Evolutionary conservation across 2,797 vertebrate species (phyloP).

Genomic region (Tympanoctomys barrerae): DNA sequence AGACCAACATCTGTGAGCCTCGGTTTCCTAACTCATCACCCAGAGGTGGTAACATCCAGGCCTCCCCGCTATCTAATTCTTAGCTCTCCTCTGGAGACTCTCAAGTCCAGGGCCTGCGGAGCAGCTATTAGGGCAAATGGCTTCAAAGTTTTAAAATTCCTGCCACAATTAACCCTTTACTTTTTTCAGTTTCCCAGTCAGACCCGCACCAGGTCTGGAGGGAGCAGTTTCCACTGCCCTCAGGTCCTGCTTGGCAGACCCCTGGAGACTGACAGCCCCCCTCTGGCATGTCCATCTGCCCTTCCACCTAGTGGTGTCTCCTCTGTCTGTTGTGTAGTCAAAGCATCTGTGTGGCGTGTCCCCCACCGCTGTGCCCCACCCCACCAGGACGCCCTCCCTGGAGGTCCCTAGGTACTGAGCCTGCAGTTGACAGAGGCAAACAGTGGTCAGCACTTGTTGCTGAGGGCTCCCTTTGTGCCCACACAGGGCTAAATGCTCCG

Average conservation of each 20-base stretch:
- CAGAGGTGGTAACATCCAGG: neutral
- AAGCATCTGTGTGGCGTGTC: neutral
- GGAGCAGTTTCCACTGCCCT: neutral
- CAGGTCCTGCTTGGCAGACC: neutral
- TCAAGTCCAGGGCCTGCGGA: neutral
- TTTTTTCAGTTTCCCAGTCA: neutral
- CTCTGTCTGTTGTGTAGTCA: neutral
- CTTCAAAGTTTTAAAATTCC: neutral
- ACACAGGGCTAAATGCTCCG: neutral
- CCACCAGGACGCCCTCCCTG: neutral
- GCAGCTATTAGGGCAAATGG: neutral
- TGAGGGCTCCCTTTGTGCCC: neutral
- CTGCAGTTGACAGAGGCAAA: neutral
- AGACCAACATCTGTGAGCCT: neutral
- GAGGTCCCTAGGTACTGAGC: neutral
- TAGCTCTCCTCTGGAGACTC: neutral
- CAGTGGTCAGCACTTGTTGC: neutral
- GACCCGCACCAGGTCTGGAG: neutral
- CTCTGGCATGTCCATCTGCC: neutral
- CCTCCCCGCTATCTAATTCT: neutral
- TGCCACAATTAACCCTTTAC: neutral
- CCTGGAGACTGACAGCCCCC: accelerated
- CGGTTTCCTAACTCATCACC: neutral
- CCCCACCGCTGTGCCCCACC: too few relatives aligned
- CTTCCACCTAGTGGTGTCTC: neutral